phyloP scores from a whole-genome alignment of 2,888 invertebrate genomes.

The Cistogaster globosa region DNA sequence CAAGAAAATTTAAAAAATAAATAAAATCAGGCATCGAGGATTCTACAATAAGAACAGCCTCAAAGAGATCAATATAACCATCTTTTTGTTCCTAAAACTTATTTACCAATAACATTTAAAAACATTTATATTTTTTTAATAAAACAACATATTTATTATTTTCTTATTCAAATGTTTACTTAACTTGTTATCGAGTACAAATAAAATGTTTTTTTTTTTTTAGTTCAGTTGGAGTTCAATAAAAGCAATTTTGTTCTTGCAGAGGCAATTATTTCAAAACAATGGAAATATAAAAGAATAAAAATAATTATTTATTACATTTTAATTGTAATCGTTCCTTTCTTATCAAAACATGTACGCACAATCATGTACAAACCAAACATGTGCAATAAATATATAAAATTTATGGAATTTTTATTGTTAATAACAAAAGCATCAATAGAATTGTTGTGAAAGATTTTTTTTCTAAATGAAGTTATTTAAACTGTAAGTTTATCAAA shows the following conservation, averaged over 20 bases:
- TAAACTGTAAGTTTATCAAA: slow-evolving; percentile 7
- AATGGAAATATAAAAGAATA: slow-evolving; percentile 43
- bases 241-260: slow-evolving; percentile 35
- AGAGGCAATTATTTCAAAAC: slow-evolving; percentile 54
- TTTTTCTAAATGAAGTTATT: slow-evolving; percentile 31
- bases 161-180: too few species aligned
- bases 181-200: too few species aligned
- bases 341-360: not conserved
- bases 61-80: too few species aligned
- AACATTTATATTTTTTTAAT: too few species aligned
- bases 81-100: too few species aligned
- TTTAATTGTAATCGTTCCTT: slow-evolving; percentile 46
- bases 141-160: too few species aligned
- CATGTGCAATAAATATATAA: slow-evolving; percentile 57
- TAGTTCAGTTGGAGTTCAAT: slow-evolving; percentile 3
- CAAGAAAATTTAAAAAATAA: too few species aligned
- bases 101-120: too few species aligned
- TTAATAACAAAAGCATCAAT: slow-evolving; percentile 61
- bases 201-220: not conserved
- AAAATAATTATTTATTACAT: slow-evolving; percentile 56
- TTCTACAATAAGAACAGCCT: too few species aligned
- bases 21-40: too few species aligned
- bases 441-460: slow-evolving; percentile 53
- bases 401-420: slow-evolving; percentile 72
- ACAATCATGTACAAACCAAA: slow-evolving; percentile 35